Conservation (phyloP, 1,140 invertebrate genomes). For the Leptinotarsa lineolata region DNA sequence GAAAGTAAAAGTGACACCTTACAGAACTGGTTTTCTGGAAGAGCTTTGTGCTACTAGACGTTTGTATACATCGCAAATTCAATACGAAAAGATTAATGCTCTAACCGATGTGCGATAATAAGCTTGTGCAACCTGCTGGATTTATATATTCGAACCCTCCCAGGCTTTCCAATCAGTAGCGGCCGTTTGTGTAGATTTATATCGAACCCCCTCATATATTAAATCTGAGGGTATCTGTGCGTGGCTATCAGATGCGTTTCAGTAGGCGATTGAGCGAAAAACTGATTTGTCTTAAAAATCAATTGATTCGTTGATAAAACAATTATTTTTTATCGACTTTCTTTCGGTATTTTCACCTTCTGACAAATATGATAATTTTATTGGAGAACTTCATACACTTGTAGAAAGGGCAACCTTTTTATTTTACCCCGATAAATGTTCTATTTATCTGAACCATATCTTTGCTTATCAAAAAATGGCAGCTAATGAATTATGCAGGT, state of each 20-base stretch:
- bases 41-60: not conserved
- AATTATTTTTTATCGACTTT: too few relatives aligned
- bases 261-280: too few relatives aligned
- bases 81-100: slow-evolving; percentile 2
- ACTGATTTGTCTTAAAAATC: too few relatives aligned
- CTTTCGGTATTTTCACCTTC: too few relatives aligned
- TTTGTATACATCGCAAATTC: slow-evolving; percentile 21
- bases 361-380: too few relatives aligned
- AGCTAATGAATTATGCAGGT: too few relatives aligned
- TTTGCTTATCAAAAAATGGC: too few relatives aligned
- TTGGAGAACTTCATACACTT: too few relatives aligned
- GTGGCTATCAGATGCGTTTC: not conserved
- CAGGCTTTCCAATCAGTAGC: not conserved
- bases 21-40: slow-evolving; percentile 20
- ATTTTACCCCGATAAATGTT: too few relatives aligned
- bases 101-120: slow-evolving; percentile 13
- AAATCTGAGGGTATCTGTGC: not conserved
- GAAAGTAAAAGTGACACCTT: slow-evolving; percentile 19
- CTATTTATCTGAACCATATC: too few relatives aligned
- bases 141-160: not conserved
- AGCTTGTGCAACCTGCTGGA: slow-evolving; percentile 16
- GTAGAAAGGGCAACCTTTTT: too few relatives aligned
- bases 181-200: not conserved
- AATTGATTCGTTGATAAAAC: too few relatives aligned
- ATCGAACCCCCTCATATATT: slow-evolving; percentile 5